Conservation (phyloP, 2,797 vertebrate species). For the Threskiornis aethiopicus region DNA sequence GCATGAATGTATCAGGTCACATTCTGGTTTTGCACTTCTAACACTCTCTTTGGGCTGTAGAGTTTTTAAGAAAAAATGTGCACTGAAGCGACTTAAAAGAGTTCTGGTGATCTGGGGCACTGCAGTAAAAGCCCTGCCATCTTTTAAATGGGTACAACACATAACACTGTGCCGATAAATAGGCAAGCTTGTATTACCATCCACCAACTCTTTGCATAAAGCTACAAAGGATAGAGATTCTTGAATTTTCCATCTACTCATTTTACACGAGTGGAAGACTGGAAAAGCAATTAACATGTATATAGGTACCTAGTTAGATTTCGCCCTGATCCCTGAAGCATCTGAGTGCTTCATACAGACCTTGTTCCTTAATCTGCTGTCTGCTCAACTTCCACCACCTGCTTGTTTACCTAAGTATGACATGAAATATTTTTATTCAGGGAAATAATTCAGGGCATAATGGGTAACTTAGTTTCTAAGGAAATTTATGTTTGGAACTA, state of each 20-base stretch:
- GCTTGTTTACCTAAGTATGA: not conserved
- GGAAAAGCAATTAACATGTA: slow-evolving; percentile 46
- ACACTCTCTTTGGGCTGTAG: not conserved
- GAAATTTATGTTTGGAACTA: not conserved
- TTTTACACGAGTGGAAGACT: slow-evolving; percentile 16
- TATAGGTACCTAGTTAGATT: not conserved
- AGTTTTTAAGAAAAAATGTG: not conserved
- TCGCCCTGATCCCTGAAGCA: not conserved
- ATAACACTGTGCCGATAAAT: not conserved
- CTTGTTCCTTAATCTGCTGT: not conserved
- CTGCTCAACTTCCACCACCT: not conserved
- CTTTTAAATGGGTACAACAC: not conserved
- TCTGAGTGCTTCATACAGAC: not conserved
- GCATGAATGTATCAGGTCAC: slow-evolving; percentile 45
- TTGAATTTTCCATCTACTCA: slow-evolving; percentile 36
- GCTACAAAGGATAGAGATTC: slow-evolving; percentile 34
- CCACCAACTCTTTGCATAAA: not conserved
- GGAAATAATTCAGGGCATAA: not conserved
- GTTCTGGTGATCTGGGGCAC: not conserved
- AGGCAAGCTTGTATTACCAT: slow-evolving; percentile 14
- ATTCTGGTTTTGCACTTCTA: slow-evolving; percentile 31
- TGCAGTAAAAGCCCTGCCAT: not conserved
- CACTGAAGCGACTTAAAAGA: not conserved
- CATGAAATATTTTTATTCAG: not conserved
- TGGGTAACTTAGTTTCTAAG: not conserved